Evolutionary conservation across 2,888 invertebrate genomes (phyloP).

Genomic region (Dasysyrphus tricinctus): DNA sequence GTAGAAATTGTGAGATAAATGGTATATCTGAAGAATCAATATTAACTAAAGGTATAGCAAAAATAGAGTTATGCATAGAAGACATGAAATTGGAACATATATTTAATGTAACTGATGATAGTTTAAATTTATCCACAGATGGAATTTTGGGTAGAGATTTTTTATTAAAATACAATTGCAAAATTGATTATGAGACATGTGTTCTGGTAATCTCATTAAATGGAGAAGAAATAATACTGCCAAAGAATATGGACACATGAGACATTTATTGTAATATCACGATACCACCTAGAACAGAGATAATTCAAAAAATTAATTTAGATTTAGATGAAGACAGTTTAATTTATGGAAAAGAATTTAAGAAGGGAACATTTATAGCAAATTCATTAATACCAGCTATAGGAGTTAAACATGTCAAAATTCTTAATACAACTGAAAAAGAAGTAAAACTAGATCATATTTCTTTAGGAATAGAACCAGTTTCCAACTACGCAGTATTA

Average conservation of each 20-base stretch:
- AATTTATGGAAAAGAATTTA: too few relatives aligned
- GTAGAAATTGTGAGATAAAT: not conserved
- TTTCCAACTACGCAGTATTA: too few relatives aligned
- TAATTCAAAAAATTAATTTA: not conserved
- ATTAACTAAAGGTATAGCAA: constrained; percentile 1
- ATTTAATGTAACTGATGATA: too few relatives aligned
- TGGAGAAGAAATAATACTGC: not conserved
- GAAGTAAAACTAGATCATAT: not conserved
- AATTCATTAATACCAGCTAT: too few relatives aligned
- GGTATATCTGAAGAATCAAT: not conserved
- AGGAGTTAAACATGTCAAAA: not conserved
- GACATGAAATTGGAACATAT: not conserved
- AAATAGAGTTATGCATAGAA: not conserved
- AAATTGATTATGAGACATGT: not conserved
- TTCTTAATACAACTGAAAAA: not conserved
- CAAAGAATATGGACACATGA: not conserved
- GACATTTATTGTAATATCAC: not conserved
- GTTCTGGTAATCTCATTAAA: not conserved
- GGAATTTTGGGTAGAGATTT: too few relatives aligned
- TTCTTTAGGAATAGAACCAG: not conserved
- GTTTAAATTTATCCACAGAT: too few relatives aligned
- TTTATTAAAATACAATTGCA: not conserved
- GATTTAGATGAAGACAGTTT: not conserved
- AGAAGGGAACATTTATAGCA: too few relatives aligned
- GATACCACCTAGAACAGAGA: not conserved